These are phyloP conservation scores for Nannoperca obscura DNA, from an alignment of 2,797 vertebrate genomes.

Conservation along the genomic window DNA sequence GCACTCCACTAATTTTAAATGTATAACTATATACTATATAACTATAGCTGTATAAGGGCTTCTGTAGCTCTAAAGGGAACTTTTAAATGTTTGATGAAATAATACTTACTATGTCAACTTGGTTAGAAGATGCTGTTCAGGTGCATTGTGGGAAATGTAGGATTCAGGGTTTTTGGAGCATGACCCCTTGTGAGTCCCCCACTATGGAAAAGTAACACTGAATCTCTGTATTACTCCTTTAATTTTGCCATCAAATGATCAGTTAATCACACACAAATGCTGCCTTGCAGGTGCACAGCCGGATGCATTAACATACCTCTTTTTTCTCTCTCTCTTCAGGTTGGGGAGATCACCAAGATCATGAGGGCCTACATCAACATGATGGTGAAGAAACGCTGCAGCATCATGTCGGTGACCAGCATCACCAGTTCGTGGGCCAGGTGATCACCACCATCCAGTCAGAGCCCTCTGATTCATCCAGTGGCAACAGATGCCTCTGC, in stretches of 20 bases:
- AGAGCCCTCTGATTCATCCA: constrained; percentile 44
- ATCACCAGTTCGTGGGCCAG: constrained; percentile 88
- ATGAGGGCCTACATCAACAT: constrained; percentile 98
- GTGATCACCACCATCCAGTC: constrained; percentile 83
- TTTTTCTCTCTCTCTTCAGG: constrained; percentile 78
- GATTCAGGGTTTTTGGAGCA: background rate
- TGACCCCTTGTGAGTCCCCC: background rate
- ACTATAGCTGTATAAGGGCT: too few relatives aligned
- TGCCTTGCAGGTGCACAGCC: background rate
- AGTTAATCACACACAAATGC: background rate
- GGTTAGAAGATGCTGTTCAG: too few relatives aligned
- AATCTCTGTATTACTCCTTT: background rate
- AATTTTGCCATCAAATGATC: background rate
- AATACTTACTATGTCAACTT: too few relatives aligned
- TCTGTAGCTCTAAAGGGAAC: background rate
- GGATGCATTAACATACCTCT: background rate
- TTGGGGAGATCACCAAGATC: constrained; percentile 94
- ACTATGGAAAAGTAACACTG: background rate
- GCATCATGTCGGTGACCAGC: constrained; percentile 91
- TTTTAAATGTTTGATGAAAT: too few relatives aligned
- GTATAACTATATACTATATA: too few relatives aligned
- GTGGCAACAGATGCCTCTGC: constrained; percentile 40
- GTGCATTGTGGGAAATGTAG: background rate
- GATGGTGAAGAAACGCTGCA: constrained; percentile 96
- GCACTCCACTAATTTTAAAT: background rate